A percentile compares a stretch with the other conserved stretches of the same genome.
These are phyloP conservation scores for Aspidiotus rigidus DNA, from an alignment of 2,888 invertebrate species.

Conservation along the genomic window DNA sequence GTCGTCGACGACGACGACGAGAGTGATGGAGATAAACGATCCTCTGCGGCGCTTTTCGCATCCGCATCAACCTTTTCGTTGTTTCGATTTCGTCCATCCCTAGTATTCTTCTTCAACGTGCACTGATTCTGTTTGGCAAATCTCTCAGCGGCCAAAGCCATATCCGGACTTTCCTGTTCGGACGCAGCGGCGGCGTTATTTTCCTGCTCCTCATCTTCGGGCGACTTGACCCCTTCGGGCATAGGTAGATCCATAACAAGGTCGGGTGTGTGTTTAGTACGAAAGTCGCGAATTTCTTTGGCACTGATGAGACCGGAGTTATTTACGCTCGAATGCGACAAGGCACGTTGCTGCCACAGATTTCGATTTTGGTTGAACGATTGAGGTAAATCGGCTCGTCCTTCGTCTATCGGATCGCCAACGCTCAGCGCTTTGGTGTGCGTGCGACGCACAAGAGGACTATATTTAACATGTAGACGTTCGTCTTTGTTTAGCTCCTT, in stretches of 20 bases:
- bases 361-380: constrained; percentile 49
- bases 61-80: constrained; percentile 24
- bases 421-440: constrained; percentile 35
- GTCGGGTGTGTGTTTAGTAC: constrained; percentile 54
- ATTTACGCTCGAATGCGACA: constrained; percentile 46
- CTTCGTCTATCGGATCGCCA: constrained; percentile 23
- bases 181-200: not conserved
- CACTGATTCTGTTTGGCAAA: constrained; percentile 71
- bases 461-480: constrained; percentile 13
- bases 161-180: constrained; percentile 52
- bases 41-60: constrained; percentile 14
- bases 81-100: constrained; percentile 38
- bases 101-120: constrained; percentile 62
- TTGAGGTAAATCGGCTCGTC: constrained; percentile 37
- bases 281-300: constrained; percentile 14
- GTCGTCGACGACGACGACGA: constrained; percentile 40
- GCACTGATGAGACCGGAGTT: constrained; percentile 13
- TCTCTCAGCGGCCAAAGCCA: constrained; percentile 64
- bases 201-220: constrained; percentile 19
- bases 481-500: constrained; percentile 12
- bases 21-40: not conserved
- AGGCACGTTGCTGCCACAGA: constrained; percentile 54
- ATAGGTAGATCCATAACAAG: constrained; percentile 75
- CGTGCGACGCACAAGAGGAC: constrained; percentile 23
- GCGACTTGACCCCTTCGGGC: constrained; percentile 35